Conservation (phyloP, 2,797 vertebrate species). For the Tiaroga cobitis region DNA sequence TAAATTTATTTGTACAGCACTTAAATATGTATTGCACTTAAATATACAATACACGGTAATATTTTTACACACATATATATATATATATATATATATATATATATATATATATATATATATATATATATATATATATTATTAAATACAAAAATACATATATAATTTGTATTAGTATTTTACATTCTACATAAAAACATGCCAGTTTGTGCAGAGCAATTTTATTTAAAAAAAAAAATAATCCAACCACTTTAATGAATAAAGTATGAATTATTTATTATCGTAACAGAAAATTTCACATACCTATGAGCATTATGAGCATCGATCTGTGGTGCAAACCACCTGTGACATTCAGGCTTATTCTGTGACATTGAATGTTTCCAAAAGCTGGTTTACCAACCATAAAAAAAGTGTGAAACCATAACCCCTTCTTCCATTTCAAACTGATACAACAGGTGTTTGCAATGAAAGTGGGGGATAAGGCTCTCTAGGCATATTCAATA, state of each 20-base stretch:
- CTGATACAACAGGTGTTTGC: background rate
- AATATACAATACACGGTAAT: background rate
- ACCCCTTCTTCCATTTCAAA: background rate
- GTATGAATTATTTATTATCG: background rate
- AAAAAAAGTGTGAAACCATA: conserved; percentile 32
- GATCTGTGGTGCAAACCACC: background rate
- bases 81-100: too few relatives aligned
- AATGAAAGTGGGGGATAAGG: background rate
- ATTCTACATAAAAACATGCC: background rate
- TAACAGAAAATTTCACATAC: background rate
- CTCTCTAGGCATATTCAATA: background rate
- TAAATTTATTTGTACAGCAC: background rate
- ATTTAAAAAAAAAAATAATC: background rate
- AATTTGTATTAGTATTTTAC: background rate
- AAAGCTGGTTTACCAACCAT: background rate
- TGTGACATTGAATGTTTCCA: background rate
- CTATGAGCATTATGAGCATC: background rate
- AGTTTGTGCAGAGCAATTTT: too few relatives aligned
- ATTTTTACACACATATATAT: too few relatives aligned
- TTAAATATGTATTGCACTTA: background rate
- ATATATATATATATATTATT: too few relatives aligned
- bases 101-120: background rate
- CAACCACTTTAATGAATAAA: background rate
- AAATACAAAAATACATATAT: too few relatives aligned
- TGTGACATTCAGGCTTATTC: background rate